Conservation (phyloP, 1,140 invertebrate genomes). For the Melitaea cinxia region DNA sequence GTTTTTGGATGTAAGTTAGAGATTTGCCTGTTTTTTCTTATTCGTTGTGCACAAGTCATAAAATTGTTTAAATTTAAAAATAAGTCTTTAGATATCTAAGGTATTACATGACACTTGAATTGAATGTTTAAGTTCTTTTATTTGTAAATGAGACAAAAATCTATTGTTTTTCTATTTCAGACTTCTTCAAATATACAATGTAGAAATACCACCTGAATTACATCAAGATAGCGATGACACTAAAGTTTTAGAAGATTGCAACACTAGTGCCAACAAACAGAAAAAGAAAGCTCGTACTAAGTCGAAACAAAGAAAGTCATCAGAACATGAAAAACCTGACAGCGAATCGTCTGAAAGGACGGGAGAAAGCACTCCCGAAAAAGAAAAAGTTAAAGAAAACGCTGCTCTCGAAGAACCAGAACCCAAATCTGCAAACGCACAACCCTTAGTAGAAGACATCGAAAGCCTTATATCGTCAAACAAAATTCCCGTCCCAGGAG, state of each 20-base stretch:
- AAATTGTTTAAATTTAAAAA: too few relatives aligned
- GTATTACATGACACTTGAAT: too few relatives aligned
- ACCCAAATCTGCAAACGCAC: conserved; percentile 26
- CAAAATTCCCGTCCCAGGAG: conserved; percentile 73
- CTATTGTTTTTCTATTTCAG: conserved; percentile 69
- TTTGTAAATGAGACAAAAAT: neutral
- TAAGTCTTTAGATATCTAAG: too few relatives aligned
- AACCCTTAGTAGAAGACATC: conserved; percentile 73
- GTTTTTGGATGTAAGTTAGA: too few relatives aligned
- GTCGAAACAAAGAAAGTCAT: conserved; percentile 79
- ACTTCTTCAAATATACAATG: conserved; percentile 86
- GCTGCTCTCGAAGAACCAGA: conserved; percentile 35
- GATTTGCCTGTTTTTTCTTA: too few relatives aligned
- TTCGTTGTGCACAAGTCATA: too few relatives aligned
- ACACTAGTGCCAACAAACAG: conserved; percentile 68
- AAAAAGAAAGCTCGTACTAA: conserved; percentile 80
- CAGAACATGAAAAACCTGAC: conserved; percentile 64
- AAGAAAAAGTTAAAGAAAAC: conserved; percentile 59
- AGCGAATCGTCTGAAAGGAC: conserved; percentile 68
- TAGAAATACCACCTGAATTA: conserved; percentile 85
- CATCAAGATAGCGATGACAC: conserved; percentile 73
- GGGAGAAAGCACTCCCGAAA: conserved; percentile 63
- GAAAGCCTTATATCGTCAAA: conserved; percentile 80
- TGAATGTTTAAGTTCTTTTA: too few relatives aligned
- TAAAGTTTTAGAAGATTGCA: conserved; percentile 68